Evolutionary conservation across 2,888 invertebrate species (phyloP), one percentile per base, ranked within the genome.

Genomic region (Drosophila anceps): DNA sequence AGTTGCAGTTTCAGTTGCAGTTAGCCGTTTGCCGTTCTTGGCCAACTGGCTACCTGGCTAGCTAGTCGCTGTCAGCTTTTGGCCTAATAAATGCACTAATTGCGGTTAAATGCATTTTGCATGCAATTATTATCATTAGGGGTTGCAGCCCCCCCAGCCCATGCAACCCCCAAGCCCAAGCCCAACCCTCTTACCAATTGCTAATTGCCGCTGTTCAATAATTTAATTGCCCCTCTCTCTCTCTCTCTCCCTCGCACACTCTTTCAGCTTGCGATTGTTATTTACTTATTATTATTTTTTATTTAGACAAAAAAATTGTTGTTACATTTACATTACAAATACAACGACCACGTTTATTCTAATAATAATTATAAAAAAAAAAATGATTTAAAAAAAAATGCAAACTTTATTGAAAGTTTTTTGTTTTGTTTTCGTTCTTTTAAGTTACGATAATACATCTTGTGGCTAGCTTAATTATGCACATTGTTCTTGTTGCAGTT

Each of bases 21-120:
- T 46, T 65, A 15, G 51, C 50, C 7, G 53, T 29, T 46, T n/a
- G 55, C 48, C 13, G 54, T 31, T 20, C 63, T 51, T 37, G 29
- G 61, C 60, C 50, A 70, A 46, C 72, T 57, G 61, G 60, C 44
- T 44, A n/a, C n/a, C n/a, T n/a, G n/a, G 1, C 55, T 61, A 70
- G 37, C 68, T 74, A 81, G 81, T 79, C 24, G 58, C 50, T 50
- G 50, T 86, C 88, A 89, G 84, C 91, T 91, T 88, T 85, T 90
- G 90, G 90, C 91, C 91, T 84, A 91, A 91, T 91, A 91, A 91
- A 91, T 88, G 90, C 89, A 91, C 91, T 91, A 91, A 91, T 91
- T 91, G 91, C 91, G 91, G 91, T 91, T 91, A 91, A 91, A 91
- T 90, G 91, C 91, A 84, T 85, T 90, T 91, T 86, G 81, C 88